Base-by-base conservation (phyloP, 2,113 vertebrate species). In the Etheostoma cragini region DNA sequence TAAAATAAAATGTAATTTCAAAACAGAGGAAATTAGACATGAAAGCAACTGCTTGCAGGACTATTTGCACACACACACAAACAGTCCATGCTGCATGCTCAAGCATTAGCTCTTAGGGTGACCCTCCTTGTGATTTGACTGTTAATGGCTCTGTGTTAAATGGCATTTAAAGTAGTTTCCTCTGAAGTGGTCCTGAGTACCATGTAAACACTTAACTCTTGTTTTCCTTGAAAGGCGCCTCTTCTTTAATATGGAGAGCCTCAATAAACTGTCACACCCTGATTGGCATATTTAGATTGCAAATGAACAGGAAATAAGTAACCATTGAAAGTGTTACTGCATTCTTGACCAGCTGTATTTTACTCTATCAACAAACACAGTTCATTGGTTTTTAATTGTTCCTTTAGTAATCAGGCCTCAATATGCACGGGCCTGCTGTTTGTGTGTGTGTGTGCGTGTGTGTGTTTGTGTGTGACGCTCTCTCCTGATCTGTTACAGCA, bases 401-500 rank as follows among this genome's bases (percentile, higher is more conserved):
- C 63, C 33, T 69, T 58, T 42, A 53, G 22, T 38, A 47, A 52
- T 84, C 76, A 75, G 35, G 75, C 62, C 62, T 33, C 72, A 64
- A 83, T 84, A 87, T 45, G 52, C 53, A 66, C 64, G 33, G 60
- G 33, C 47, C 78, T 52, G 64, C 49, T 8, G 0, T 42, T 0
- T 42, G 8, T 42, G 38, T 42, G 8, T 42, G 38, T 42, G 38
- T 11, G 8, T 42, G 38, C 11, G 38, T 3, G 38, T 47, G 76
- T 74, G 35, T 52, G 66, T 62, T 26, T 56, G 58, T 58, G 19
- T 69, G 70, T 15, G 33, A 63, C 6, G 16, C 66, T 67, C 62
- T 57, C 13, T 16, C 62, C 71, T 87, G 87, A 94, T 91, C 87
- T 85, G 77, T 83, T 76, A 81, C 77, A 76, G 67, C 79, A 72